A percentile compares a stretch with the other conserved stretches of the same genome.
These are phyloP conservation scores for Proterorhinus semilunaris DNA, from an alignment of 2,113 vertebrate species.

Conservation along the genomic window DNA sequence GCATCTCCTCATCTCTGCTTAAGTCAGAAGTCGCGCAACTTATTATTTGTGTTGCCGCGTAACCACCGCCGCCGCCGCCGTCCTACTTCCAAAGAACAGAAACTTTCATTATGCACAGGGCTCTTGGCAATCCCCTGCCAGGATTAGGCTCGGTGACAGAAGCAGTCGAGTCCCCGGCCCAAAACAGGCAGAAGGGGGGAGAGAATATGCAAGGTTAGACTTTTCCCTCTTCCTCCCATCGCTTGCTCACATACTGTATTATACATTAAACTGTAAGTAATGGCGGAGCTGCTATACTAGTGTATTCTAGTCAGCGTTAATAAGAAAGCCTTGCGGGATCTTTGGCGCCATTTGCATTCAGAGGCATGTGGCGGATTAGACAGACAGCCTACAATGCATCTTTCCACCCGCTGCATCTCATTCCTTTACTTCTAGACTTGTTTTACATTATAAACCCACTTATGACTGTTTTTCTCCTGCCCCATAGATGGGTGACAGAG, in stretches of 20 bases:
- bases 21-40: constrained; percentile 56
- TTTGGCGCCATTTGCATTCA: constrained; percentile 36
- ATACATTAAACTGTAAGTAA: constrained; percentile 65
- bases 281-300: constrained; percentile 50
- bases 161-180: constrained; percentile 25
- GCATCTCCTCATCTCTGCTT: constrained; percentile 30
- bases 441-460: neutral
- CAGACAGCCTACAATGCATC: constrained; percentile 28
- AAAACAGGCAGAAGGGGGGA: constrained; percentile 31
- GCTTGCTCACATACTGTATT: constrained; percentile 29
- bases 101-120: constrained; percentile 61
- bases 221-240: constrained; percentile 14
- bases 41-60: constrained; percentile 41
- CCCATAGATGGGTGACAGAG: neutral
- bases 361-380: constrained; percentile 35
- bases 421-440: constrained; percentile 6
- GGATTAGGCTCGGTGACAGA: constrained; percentile 62
- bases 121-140: constrained; percentile 58
- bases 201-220: constrained; percentile 48
- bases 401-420: neutral
- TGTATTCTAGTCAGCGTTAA: constrained; percentile 58
- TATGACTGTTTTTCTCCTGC: neutral
- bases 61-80: constrained; percentile 11
- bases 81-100: constrained; percentile 49
- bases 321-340: constrained; percentile 47